Base-by-base conservation (phyloP, 2,113 vertebrate genomes). In the Cryptoleucopteryx plumbea region DNA sequence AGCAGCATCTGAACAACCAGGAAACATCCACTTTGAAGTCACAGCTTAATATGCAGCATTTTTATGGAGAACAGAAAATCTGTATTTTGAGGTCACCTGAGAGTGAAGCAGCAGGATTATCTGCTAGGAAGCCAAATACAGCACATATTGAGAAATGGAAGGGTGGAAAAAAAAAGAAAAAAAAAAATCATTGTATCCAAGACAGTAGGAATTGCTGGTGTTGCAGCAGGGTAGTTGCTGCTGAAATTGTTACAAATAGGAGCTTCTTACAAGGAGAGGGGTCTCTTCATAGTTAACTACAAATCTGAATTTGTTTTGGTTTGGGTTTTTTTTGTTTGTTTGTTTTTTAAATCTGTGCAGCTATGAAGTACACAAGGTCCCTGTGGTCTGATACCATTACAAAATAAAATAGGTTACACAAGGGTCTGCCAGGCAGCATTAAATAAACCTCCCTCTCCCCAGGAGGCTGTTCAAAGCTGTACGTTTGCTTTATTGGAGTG, bases 41-140 rank as follows among this genome's bases (percentile, higher is more conserved):
- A 15, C 16, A 16, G 3, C 50, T 20, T 11, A 5, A 5, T 5
- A n/a, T 1, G n/a, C 25, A 34, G 12, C 2, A 3, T 23, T 32
- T 7, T 36, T 13, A 58, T 2, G 9, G 31, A 55, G 31, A 43
- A 42, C 31, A 62, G 31, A 25, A 27, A 84, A 50, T 0, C 4
- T 0, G 0, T 7, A 7, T 27, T 22, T 18, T 25, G 34, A 79
- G n/a, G 23, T 17, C 25, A 70, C 16, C 6, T 7, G 38, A 88
- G 14, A 10, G 25, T 1, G 13, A 73, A n/a, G 50, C 14, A 55
- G 55, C 23, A 62, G 25, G 17, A 40, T 27, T 32, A 11, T 6
- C 34, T 70, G 50, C 45, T 42, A 10, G 29, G 25, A 68, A 71
- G 52, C 23, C 11, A 71, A 59, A 38, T 19, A 48, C 6, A 90